Base-by-base conservation (phyloP, 2,113 vertebrate genomes). In the Carassius auratus region DNA sequence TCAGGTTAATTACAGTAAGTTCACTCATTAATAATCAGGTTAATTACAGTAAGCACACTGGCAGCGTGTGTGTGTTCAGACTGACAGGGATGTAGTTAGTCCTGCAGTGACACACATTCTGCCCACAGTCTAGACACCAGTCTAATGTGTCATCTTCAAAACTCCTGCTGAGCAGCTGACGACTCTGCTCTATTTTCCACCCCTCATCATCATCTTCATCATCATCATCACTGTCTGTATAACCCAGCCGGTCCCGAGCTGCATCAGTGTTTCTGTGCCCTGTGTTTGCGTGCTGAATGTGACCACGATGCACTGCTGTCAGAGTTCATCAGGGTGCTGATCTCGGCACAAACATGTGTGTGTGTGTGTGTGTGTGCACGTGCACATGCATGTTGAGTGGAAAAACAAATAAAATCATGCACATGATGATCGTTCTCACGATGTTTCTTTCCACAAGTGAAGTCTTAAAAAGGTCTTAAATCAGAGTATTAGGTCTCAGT, bases 71-170 rank as follows among this genome's bases (percentile, higher is more conserved):
- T 8, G 8, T 38, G 33, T 68, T 26, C 45, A 50, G 73, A 52
- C n/a, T 75, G n/a, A 26, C n/a, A 76, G 26, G 5, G 42, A 23
- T 73, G 19, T 26, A 14, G 71, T 57, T 17, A 77, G 52, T 55
- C 52, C 50, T 52, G 21, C n/a, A 26, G 42, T 75, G 73, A 76
- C 66, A 57, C 50, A 19, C 14, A 9, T n/a, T 33, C 48, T 12
- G 21, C 76, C 76, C 30, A 77, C 76, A 0, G 76, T 77, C 76
- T 77, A 77, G 76, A 77, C 76, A 0, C 8, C 14, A 57, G 76
- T 77, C 52, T 59, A 19, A 77, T 59, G 52, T 42, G 68, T 8
- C 36, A 36, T 71, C 33, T 71, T 21, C 4, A 42, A 59, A 59
- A 36, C 23, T 19, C 74, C 14, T 13, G 38, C 73, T 50, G 73